phyloP scores from a whole-genome alignment of 2,113 vertebrate species.

The Myiagra hebetior region DNA sequence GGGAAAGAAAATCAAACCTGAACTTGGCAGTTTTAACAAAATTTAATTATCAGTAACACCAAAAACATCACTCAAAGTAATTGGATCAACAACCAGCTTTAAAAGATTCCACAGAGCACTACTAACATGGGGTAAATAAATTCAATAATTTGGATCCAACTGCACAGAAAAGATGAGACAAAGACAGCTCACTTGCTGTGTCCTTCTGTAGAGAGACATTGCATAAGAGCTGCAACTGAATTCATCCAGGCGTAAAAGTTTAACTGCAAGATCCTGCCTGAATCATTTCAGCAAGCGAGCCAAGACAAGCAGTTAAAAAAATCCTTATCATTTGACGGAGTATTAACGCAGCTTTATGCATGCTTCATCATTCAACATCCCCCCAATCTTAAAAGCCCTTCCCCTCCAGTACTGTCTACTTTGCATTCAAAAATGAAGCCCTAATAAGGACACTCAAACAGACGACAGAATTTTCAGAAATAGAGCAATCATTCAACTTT shows the following conservation, averaged over 20 bases:
- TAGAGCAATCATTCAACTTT: background rate
- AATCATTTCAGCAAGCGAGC: conserved; percentile 15
- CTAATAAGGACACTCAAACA: background rate
- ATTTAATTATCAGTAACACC: background rate
- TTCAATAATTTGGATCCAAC: background rate
- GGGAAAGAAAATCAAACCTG: background rate
- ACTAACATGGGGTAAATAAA: background rate
- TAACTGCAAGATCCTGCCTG: background rate
- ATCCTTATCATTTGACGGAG: background rate
- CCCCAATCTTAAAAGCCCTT: background rate
- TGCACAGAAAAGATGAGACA: background rate
- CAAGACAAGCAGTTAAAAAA: conserved; percentile 13
- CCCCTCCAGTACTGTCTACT: background rate
- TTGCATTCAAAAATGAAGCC: background rate
- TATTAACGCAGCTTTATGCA: background rate
- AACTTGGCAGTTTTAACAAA: background rate
- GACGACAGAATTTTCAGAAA: background rate
- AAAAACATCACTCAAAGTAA: background rate
- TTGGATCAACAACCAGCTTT: background rate
- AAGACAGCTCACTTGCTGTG: background rate
- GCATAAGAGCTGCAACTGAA: background rate
- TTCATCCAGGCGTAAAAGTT: background rate
- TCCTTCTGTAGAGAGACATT: background rate
- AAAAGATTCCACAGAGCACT: background rate
- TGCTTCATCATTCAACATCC: background rate